Conservation (phyloP, 2,888 invertebrate species). For the Theodoxus fluviatilis region DNA sequence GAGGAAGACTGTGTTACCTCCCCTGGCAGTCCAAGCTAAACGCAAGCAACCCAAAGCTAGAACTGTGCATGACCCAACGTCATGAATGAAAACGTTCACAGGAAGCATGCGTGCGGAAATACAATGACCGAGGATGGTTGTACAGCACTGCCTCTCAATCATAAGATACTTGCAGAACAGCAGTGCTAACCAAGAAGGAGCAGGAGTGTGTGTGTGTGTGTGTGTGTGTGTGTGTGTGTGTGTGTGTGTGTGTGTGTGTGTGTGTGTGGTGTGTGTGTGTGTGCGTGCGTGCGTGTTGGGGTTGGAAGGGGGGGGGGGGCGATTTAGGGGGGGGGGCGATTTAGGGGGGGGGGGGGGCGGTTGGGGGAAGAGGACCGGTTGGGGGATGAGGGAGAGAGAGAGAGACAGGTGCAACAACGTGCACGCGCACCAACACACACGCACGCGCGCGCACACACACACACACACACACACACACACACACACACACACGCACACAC, state of each 20-base stretch:
- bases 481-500: too few relatives aligned
- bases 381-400: background rate
- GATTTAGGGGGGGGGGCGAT: conserved; percentile 11
- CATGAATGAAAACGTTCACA: too few relatives aligned
- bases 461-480: conserved; percentile 12
- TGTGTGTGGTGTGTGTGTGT: conserved; percentile 3
- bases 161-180: too few relatives aligned
- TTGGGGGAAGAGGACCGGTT: background rate
- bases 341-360: background rate
- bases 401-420: conserved; percentile 6
- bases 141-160: too few relatives aligned
- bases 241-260: conserved; percentile 3
- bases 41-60: too few relatives aligned
- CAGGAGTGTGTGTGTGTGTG: background rate
- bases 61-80: too few relatives aligned
- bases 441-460: background rate
- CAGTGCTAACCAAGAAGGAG: too few relatives aligned
- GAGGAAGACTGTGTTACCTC: conserved; percentile 1
- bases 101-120: too few relatives aligned
- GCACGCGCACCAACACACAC: background rate
- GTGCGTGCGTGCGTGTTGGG: background rate
- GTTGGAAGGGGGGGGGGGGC: background rate
- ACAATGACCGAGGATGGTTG: too few relatives aligned
- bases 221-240: conserved; percentile 14
- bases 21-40: background rate